Evolutionary conservation across 2,888 invertebrate species (phyloP), one percentile per base, ranked within the genome.

Genomic region (Caenorhabditis doughertyi): DNA sequence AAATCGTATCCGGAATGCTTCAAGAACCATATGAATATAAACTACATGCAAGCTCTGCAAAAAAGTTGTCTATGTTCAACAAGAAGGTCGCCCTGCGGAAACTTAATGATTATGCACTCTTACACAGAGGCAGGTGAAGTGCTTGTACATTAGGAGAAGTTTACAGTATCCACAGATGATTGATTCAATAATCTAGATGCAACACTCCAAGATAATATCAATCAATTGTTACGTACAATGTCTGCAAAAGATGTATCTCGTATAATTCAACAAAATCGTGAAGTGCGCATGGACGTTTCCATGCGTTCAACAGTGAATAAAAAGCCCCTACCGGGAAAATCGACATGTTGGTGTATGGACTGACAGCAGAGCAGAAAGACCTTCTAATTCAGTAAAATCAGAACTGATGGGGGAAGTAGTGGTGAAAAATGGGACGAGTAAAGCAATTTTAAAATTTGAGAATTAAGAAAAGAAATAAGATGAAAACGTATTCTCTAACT

Each of bases 121-220:
- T 88, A 82, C 67, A 77, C 84, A 7, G 87, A 88, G 35, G 73
- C 77, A 13, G 88, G 88, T n/a, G 68, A 56, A 21, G 53, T 83
- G 9, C 86, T 87, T 9, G 47, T 70, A 27, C 80, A 68, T 3
- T 13, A 67, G 0, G 29, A 42, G 4, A 47, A 39, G 16, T 51
- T 23, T 7, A 1, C 25, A 5, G 27, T 29, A 13, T 0, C 16
- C 5, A 29, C 39, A 23, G 73, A 80, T 23, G 44, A 47, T 2
- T 72, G 44, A n/a, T 25, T 65, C 5, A 25, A 42, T 16, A 71
- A 68, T 0, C 47, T 86, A 8, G 56, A 74, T 7, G 64, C 42
- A 21, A 16, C 25, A 3, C 44, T 84, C 8, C 39, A 53, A n/a
- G 74, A 76, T 0, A 67, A 80, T 29, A 71, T 83, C 1, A 18